Percentiles rank a stretch among this genome's conserved stretches.
Evolutionary conservation across 2,113 vertebrate genomes (phyloP).

Genomic region (Chitala chitala): DNA sequence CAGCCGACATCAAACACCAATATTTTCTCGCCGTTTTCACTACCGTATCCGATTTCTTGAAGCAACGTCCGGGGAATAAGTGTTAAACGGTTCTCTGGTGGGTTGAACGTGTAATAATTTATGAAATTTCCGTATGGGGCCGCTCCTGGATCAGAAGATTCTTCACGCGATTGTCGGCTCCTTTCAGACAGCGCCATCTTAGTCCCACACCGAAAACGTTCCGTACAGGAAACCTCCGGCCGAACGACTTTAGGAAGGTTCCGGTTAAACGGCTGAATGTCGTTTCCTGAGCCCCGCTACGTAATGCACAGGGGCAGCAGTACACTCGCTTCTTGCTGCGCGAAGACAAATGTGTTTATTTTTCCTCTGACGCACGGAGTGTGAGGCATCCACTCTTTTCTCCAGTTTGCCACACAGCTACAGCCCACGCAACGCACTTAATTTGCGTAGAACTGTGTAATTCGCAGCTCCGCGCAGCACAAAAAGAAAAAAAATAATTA

Average conservation of each 20-base stretch:
- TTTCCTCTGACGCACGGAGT: no score
- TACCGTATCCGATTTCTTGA: constrained; percentile 44
- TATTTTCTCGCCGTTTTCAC: constrained; percentile 38
- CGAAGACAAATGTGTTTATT: no score
- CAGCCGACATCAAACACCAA: constrained; percentile 86
- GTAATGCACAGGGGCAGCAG: no score
- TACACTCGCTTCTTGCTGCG: no score
- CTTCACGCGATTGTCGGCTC: neutral
- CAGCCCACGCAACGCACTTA: no score
- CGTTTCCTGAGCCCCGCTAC: no score
- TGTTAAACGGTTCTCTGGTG: constrained; percentile 73
- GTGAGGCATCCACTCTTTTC: no score
- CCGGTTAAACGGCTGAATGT: no score
- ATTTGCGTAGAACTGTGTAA: no score
- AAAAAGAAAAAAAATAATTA: no score
- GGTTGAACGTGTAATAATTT: constrained; percentile 84
- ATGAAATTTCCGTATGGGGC: constrained; percentile 86
- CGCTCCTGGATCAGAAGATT: constrained; percentile 64
- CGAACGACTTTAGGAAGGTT: neutral
- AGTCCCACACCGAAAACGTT: constrained; percentile 26
- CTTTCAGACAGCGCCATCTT: constrained; percentile 43
- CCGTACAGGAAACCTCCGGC: constrained; percentile 12
- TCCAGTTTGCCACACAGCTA: no score
- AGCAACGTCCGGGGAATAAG: constrained; percentile 73
- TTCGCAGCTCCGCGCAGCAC: no score